Conservation (phyloP, 2,797 vertebrate species). For the Alfaro cultratus region DNA sequence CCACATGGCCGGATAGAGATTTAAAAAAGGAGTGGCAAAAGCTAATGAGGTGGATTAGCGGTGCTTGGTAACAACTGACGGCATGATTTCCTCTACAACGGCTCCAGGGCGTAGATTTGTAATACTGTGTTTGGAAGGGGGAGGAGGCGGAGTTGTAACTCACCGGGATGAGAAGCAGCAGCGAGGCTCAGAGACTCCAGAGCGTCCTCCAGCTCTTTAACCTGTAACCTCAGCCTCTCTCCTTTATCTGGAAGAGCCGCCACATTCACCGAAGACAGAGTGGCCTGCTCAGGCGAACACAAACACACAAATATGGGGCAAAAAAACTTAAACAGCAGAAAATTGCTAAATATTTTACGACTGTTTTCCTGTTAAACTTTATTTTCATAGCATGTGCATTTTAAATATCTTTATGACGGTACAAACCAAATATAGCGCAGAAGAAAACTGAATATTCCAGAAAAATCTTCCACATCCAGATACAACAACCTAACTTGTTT, state of each 20-base stretch:
- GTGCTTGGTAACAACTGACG: no score
- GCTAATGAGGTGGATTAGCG: background rate
- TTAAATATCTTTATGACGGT: background rate
- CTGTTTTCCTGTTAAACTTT: background rate
- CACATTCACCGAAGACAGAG: constrained; percentile 86
- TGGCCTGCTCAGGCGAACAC: constrained; percentile 76
- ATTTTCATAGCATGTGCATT: background rate
- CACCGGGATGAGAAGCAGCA: constrained; percentile 65
- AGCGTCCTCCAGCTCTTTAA: constrained; percentile 86
- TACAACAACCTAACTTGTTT: no score
- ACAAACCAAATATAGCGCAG: background rate
- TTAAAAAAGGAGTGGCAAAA: background rate
- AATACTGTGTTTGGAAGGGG: no score
- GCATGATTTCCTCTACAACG: background rate
- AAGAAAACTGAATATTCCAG: no score
- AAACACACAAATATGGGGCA: background rate
- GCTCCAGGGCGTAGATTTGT: background rate
- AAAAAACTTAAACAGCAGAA: background rate
- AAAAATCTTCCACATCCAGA: no score
- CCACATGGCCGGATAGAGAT: background rate
- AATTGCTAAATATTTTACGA: background rate
- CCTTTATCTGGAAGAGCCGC: constrained; percentile 92
- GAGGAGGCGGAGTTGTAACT: background rate
- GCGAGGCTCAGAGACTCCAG: constrained; percentile 83
- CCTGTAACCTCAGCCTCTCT: constrained; percentile 86